These are phyloP conservation scores for Hemicrepidius hirtus DNA, from an alignment of 2,888 invertebrate genomes.

Conservation along the genomic window DNA sequence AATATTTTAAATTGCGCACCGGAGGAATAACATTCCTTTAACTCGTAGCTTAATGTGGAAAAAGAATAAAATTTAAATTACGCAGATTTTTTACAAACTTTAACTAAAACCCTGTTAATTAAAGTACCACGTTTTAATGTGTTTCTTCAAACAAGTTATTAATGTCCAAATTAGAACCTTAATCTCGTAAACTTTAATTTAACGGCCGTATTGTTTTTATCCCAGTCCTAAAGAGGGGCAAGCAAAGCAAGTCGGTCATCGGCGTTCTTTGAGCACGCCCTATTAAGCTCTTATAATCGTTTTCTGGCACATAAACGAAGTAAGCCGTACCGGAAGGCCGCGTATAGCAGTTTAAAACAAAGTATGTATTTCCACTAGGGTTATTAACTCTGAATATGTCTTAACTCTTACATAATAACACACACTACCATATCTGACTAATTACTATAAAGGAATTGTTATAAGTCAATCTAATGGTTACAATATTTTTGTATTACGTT, in stretches of 20 bases:
- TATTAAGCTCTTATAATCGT: slow-evolving; percentile 28
- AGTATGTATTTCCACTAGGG: slow-evolving; percentile 10
- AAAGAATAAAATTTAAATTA: too few relatives aligned
- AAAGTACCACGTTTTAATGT: background rate
- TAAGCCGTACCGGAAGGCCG: background rate
- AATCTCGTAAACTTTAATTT: slow-evolving; percentile 29
- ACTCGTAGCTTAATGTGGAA: too few relatives aligned
- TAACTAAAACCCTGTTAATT: background rate
- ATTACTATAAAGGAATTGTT: too few relatives aligned
- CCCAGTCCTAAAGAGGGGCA: slow-evolving; percentile 1
- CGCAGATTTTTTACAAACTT: background rate
- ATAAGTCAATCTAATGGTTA: too few relatives aligned
- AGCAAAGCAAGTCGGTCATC: slow-evolving; percentile 23
- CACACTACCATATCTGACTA: too few relatives aligned
- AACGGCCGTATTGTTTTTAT: slow-evolving; percentile 21
- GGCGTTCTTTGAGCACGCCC: slow-evolving; percentile 16
- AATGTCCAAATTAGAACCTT: slow-evolving; percentile 17
- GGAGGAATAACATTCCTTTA: too few relatives aligned
- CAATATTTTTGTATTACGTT: too few relatives aligned
- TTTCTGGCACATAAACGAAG: slow-evolving; percentile 13
- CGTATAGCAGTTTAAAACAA: background rate
- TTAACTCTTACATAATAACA: too few relatives aligned
- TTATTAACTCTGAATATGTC: background rate
- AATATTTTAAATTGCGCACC: too few relatives aligned
- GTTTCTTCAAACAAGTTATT: slow-evolving; percentile 10